These are phyloP conservation scores for Thereva unica DNA, from an alignment of 2,888 invertebrate species.

Conservation along the genomic window DNA sequence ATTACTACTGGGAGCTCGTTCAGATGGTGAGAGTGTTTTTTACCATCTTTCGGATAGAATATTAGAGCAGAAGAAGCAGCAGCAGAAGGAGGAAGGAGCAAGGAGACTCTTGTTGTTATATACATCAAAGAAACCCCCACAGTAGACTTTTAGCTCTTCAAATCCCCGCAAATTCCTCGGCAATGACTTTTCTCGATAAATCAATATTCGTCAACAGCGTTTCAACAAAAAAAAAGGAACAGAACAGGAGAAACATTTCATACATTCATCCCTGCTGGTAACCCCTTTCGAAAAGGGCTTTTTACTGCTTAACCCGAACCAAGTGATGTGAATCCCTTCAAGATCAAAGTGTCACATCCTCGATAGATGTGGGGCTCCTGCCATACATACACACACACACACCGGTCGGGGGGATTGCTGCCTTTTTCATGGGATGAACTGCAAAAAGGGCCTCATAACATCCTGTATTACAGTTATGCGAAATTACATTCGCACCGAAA, in stretches of 20 bases:
- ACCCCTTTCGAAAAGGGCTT: too few species aligned
- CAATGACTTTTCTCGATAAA: background rate
- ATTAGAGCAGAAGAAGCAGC: background rate
- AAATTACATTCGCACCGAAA: slow-evolving; percentile 2
- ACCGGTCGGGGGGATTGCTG: too few species aligned
- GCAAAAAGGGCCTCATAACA: slow-evolving; percentile 3
- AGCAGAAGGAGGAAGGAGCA: background rate
- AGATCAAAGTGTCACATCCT: slow-evolving; percentile 8
- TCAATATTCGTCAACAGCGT: background rate
- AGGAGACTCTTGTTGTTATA: too few species aligned
- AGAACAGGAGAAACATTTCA: too few species aligned
- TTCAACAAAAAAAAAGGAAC: background rate
- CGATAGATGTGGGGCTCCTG: background rate
- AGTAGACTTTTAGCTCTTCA: too few species aligned
- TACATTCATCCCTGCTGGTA: too few species aligned
- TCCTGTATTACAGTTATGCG: slow-evolving; percentile 5
- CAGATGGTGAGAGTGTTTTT: background rate
- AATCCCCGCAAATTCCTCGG: too few species aligned
- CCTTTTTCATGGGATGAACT: background rate
- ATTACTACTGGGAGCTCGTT: slow-evolving; percentile 8
- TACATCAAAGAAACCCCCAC: too few species aligned
- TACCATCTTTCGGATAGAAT: background rate
- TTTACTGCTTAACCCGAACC: too few species aligned
- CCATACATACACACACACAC: too few species aligned
- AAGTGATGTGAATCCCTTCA: background rate